These are phyloP conservation scores for Cyaniris semiargus DNA, from an alignment of 2,888 invertebrate genomes.

Conservation along the genomic window DNA sequence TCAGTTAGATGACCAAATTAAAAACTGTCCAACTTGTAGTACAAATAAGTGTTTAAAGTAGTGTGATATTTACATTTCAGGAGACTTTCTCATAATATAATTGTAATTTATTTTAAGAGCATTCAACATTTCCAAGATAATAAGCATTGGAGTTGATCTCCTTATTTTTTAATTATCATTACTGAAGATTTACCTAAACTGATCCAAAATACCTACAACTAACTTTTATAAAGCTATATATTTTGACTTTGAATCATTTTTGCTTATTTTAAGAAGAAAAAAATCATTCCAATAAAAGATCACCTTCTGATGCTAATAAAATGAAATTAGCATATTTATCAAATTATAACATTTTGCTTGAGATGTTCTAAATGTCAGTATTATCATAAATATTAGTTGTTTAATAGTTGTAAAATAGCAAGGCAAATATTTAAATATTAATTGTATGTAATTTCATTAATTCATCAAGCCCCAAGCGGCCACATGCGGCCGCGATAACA, in stretches of 20 bases:
- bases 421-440: neutral
- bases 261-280: neutral
- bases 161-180: neutral
- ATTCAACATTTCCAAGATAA: neutral
- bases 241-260: neutral
- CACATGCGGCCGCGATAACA: too few species aligned
- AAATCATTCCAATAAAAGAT: neutral
- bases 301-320: neutral
- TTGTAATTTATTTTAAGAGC: neutral
- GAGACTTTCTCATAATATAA: neutral
- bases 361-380: conserved; percentile 8
- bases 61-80: conserved; percentile 28
- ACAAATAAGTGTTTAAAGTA: conserved; percentile 48
- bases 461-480: too few species aligned
- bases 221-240: neutral
- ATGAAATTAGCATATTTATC: neutral
- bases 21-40: conserved; percentile 68
- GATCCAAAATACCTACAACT: neutral
- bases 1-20: conserved; percentile 68
- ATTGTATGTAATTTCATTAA: neutral
- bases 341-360: neutral
- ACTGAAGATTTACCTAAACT: neutral
- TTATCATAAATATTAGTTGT: conserved; percentile 17
- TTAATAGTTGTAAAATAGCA: neutral
- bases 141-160: neutral